These are phyloP conservation scores for Chrysolina americana DNA, from an alignment of 2,888 invertebrate species.

Conservation along the genomic window DNA sequence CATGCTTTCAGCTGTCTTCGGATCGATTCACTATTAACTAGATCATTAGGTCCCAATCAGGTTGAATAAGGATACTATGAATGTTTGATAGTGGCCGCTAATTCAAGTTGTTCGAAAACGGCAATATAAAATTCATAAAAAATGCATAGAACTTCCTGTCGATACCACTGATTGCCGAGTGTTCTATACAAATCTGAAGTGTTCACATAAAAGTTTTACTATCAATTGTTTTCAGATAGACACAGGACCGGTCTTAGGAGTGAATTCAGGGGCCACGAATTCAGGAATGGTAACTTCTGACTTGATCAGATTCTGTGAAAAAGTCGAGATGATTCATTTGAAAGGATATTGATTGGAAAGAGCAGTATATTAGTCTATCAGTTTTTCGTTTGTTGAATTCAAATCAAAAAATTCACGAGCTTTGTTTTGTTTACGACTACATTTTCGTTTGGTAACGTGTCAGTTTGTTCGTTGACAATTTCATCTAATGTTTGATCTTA, in stretches of 20 bases:
- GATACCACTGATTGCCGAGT: slow-evolving; percentile 6
- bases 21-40: not conserved
- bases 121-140: not conserved
- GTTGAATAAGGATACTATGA: slow-evolving; percentile 4
- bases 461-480: no score
- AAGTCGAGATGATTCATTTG: no score
- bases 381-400: no score
- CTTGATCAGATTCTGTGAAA: no score
- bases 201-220: not conserved
- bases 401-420: no score
- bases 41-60: not conserved
- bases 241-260: not conserved
- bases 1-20: not conserved
- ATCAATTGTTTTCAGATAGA: not conserved
- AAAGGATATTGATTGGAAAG: no score
- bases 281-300: no score
- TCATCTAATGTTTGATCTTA: no score
- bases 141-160: slow-evolving; percentile 23
- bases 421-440: no score
- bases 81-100: slow-evolving; percentile 2
- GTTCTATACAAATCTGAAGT: slow-evolving; percentile 22
- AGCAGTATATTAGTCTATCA: no score
- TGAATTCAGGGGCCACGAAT: no score
- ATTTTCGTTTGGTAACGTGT: no score
- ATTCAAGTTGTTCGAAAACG: not conserved